These are phyloP conservation scores for Neopelma chrysocephalum DNA, from an alignment of 2,797 vertebrate genomes.

Conservation along the genomic window DNA sequence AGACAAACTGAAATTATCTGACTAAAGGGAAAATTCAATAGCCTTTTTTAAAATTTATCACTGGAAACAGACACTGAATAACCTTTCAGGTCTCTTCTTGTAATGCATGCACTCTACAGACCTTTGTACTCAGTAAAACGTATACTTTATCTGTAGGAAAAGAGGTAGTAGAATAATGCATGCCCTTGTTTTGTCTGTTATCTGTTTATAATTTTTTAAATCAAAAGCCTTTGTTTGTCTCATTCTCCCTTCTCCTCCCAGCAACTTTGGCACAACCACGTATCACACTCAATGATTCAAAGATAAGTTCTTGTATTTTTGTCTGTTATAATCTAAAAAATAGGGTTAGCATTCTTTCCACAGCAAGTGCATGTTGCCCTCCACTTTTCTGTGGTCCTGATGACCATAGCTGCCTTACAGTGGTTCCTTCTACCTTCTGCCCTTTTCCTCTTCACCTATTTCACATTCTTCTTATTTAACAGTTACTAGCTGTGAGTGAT, in stretches of 20 bases:
- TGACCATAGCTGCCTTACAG: background rate
- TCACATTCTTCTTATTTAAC: background rate
- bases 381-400: background rate
- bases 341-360: background rate
- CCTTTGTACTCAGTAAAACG: background rate
- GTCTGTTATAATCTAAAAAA: background rate
- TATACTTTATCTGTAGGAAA: background rate
- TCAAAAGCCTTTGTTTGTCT: background rate
- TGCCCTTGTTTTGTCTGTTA: background rate
- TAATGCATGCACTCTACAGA: background rate
- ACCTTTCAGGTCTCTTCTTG: background rate
- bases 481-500: background rate
- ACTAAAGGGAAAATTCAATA: background rate
- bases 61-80: background rate
- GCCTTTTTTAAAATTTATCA: background rate
- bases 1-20: background rate
- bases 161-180: background rate
- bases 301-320: background rate
- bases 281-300: background rate
- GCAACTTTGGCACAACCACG: background rate
- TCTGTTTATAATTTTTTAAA: background rate
- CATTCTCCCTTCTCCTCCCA: background rate
- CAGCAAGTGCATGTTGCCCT: background rate
- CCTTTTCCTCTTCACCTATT: background rate
- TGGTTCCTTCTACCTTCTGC: background rate